These are phyloP conservation scores for Stercorarius parasiticus DNA, from an alignment of 2,113 vertebrate genomes.

Conservation along the genomic window DNA sequence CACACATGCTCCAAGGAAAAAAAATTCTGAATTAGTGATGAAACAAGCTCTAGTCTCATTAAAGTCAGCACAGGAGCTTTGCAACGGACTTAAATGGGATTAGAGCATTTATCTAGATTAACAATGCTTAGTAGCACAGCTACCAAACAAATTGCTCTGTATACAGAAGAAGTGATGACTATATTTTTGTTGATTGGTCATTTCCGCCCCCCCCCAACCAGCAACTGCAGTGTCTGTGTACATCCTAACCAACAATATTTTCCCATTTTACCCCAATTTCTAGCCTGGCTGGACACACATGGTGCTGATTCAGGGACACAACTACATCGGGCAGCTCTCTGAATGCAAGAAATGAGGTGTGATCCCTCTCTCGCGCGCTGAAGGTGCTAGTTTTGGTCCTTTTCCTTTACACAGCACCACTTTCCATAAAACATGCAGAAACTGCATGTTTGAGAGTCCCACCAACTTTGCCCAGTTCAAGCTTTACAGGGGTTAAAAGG, in stretches of 20 bases:
- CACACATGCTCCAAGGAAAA: neutral
- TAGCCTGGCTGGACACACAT: neutral
- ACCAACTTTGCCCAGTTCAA: neutral
- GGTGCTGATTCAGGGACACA: neutral
- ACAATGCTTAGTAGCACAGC: neutral
- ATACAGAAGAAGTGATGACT: neutral
- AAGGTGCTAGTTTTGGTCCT: neutral
- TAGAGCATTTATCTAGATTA: conserved; percentile 34
- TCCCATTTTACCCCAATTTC: neutral
- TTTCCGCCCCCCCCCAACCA: neutral
- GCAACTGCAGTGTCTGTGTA: neutral
- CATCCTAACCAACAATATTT: neutral
- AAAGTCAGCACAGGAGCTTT: conserved; percentile 3
- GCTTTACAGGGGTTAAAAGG: neutral
- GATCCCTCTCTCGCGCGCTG: neutral
- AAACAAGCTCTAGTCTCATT: neutral
- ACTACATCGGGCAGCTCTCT: neutral
- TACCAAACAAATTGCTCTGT: neutral
- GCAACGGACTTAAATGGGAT: neutral
- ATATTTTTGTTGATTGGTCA: neutral
- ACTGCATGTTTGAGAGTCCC: neutral
- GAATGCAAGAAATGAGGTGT: rapidly evolving
- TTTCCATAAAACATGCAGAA: neutral
- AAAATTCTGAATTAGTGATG: neutral
- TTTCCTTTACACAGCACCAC: neutral